Evolutionary conservation across 2,888 invertebrate species (phyloP).

Genomic region (Spodoptera littoralis): DNA sequence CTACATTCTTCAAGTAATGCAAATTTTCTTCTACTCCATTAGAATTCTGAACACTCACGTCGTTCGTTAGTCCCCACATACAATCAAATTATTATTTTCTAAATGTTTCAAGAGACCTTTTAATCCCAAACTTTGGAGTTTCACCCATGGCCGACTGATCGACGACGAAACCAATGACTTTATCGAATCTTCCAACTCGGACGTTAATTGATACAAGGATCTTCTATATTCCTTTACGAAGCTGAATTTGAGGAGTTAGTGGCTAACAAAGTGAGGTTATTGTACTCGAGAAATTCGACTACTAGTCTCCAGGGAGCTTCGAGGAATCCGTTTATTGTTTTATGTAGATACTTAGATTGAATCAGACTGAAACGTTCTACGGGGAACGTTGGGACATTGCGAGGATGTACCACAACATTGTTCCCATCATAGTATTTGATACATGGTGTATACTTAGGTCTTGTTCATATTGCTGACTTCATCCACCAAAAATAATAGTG

Average conservation of each 20-base stretch:
- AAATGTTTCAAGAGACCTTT: constrained; percentile 7
- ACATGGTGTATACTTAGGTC: too few relatives aligned
- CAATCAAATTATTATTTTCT: constrained; percentile 13
- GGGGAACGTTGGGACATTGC: constrained; percentile 5
- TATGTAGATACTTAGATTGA: constrained; percentile 37
- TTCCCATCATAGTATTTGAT: too few relatives aligned
- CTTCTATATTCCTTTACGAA: constrained; percentile 24
- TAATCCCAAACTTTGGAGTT: neutral
- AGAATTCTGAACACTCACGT: constrained; percentile 21
- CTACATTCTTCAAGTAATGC: neutral
- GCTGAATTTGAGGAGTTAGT: constrained; percentile 1
- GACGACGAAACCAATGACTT: constrained; percentile 3
- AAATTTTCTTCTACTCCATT: constrained; percentile 14
- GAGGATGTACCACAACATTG: neutral
- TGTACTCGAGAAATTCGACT: constrained; percentile 37
- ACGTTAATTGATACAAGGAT: constrained; percentile 34
- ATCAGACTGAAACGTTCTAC: constrained; percentile 14
- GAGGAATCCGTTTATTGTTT: constrained; percentile 40
- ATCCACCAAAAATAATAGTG: neutral
- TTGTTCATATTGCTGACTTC: constrained; percentile 1
- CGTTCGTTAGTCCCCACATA: constrained; percentile 5
- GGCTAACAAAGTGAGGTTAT: constrained; percentile 26
- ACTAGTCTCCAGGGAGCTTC: constrained; percentile 28
- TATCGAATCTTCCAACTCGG: constrained; percentile 12
- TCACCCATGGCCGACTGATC: constrained; percentile 16